Percentiles rank a stretch among this genome's conserved stretches.
These are phyloP conservation scores for Lottia gigantea DNA, from an alignment of 2,888 invertebrate species.

Conservation along the genomic window DNA sequence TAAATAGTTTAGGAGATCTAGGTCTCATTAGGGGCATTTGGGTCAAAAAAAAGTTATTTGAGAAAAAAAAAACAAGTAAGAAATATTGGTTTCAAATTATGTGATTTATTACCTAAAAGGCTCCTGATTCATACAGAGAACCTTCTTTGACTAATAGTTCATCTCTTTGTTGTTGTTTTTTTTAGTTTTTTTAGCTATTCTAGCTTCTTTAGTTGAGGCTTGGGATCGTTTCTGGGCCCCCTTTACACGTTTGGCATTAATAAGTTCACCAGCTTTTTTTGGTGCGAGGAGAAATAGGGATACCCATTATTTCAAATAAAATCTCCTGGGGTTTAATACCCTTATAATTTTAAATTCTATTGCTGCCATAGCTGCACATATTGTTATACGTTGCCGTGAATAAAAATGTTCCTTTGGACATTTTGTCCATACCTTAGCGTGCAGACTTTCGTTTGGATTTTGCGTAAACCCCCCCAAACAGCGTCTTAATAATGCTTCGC, in stretches of 20 bases:
- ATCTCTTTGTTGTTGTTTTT: background rate
- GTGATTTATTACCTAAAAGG: background rate
- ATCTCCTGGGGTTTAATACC: background rate
- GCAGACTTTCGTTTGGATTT: slow-evolving; percentile 8
- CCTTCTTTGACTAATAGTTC: background rate
- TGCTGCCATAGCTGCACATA: background rate
- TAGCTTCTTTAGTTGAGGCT: background rate
- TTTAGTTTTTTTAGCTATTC: background rate
- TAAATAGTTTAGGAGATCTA: too few species aligned
- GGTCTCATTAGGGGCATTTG: too few species aligned
- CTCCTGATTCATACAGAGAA: background rate
- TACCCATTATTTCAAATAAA: slow-evolving; percentile 2
- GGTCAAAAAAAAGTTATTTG: too few species aligned
- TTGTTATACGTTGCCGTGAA: background rate
- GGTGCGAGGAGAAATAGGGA: background rate
- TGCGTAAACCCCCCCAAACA: background rate
- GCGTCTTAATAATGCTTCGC: background rate
- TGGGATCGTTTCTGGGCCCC: background rate
- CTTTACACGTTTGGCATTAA: too few species aligned
- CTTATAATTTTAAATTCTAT: slow-evolving; percentile 7
- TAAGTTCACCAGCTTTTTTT: background rate
- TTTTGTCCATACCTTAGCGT: background rate
- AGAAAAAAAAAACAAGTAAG: too few species aligned
- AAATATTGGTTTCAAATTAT: too few species aligned
- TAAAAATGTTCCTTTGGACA: slow-evolving; percentile 11